Conservation (phyloP, 2,113 vertebrate genomes). For the Antechinus flavipes region DNA sequence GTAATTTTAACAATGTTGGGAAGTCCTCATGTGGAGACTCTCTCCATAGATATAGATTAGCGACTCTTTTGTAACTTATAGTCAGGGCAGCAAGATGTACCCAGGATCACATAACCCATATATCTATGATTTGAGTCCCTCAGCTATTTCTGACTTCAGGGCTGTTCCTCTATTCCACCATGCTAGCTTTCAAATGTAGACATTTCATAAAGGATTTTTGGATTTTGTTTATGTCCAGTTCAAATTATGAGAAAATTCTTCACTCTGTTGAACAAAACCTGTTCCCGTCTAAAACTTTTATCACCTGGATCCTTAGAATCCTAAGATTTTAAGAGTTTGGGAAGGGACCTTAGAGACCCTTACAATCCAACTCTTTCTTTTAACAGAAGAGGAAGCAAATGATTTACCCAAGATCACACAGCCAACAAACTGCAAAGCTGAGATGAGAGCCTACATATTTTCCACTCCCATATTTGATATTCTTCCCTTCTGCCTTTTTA, state of each 20-base stretch:
- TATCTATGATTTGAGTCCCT: neutral
- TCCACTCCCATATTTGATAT: neutral
- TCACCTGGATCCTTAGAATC: neutral
- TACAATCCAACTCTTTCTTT: neutral
- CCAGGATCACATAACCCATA: neutral
- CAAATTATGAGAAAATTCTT: neutral
- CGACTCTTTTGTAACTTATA: neutral
- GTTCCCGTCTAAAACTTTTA: neutral
- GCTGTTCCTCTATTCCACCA: neutral
- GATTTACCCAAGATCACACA: neutral
- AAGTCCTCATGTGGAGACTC: no score
- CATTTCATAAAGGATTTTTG: neutral
- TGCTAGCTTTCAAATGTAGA: neutral
- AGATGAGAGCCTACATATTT: neutral
- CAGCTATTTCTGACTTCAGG: neutral
- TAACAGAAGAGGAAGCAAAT: neutral
- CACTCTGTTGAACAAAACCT: neutral
- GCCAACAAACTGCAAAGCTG: neutral
- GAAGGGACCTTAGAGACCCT: neutral
- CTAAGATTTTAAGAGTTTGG: neutral
- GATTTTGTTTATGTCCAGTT: neutral
- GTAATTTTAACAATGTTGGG: no score
- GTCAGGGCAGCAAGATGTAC: neutral
- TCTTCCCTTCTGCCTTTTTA: neutral
- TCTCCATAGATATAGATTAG: neutral